Percentiles rank a stretch among this genome's conserved stretches.
These are phyloP conservation scores for Peromyscus leucopus DNA, from an alignment of 2,113 vertebrate species.

Conservation along the genomic window DNA sequence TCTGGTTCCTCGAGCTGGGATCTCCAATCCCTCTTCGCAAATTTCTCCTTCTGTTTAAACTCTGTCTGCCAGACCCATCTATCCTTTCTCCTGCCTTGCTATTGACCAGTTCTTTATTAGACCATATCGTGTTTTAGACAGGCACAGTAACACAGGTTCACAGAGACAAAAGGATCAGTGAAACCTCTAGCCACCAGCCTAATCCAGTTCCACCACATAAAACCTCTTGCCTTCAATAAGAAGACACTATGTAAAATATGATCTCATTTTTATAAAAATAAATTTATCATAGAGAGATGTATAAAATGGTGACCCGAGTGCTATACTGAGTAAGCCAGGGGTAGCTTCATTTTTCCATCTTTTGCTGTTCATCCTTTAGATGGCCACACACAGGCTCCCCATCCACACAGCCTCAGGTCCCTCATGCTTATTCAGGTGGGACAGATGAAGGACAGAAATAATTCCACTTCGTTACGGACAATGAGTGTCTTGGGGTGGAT, in stretches of 20 bases:
- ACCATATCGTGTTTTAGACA: too few relatives aligned
- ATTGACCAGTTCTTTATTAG: too few relatives aligned
- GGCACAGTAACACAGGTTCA: too few relatives aligned
- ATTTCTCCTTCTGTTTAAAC: too few relatives aligned
- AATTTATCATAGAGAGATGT: not conserved
- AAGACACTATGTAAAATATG: not conserved
- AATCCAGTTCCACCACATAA: not conserved
- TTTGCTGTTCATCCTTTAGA: not conserved
- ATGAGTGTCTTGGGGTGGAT: slow-evolving; percentile 61
- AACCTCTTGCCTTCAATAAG: not conserved
- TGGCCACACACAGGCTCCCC: not conserved
- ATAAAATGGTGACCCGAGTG: not conserved
- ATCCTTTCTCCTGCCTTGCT: too few relatives aligned
- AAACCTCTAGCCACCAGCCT: too few relatives aligned
- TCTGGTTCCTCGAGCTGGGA: too few relatives aligned
- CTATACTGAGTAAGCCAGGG: not conserved
- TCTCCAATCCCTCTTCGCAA: too few relatives aligned
- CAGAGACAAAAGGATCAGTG: too few relatives aligned
- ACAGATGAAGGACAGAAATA: slow-evolving; percentile 71
- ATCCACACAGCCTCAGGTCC: too few relatives aligned
- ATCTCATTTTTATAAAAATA: not conserved
- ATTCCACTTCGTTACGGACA: slow-evolving; percentile 63
- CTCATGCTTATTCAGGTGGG: slow-evolving; percentile 39
- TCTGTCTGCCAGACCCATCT: too few relatives aligned
- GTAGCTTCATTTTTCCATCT: too few relatives aligned